These are phyloP conservation scores for Pelobates cultripes DNA, from an alignment of 2,797 vertebrate species.

Conservation along the genomic window DNA sequence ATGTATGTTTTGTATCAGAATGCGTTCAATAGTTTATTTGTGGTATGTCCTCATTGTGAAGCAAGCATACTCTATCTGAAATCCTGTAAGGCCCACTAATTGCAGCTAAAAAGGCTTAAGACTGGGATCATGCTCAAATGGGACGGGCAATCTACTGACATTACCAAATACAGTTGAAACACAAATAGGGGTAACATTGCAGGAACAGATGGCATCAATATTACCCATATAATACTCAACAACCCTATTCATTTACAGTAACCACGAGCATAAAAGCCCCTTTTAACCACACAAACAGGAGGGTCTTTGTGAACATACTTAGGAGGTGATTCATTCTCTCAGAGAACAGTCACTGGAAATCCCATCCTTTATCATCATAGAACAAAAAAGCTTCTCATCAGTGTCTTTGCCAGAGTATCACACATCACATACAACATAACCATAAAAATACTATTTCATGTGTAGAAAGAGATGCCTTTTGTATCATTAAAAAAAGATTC, in stretches of 20 bases:
- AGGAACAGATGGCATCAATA: neutral
- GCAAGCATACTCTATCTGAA: no score
- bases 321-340: neutral
- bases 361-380: neutral
- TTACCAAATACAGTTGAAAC: no score
- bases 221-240: neutral
- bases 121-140: no score
- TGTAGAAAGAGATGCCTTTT: neutral
- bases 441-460: neutral
- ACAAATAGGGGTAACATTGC: no score
- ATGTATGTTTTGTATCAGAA: neutral
- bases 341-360: neutral
- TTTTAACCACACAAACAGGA: neutral
- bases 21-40: neutral
- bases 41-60: no score
- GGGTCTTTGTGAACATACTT: neutral
- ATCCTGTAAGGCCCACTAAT: no score
- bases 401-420: neutral
- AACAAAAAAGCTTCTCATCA: neutral
- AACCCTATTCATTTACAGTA: neutral
- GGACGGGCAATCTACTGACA: no score
- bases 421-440: neutral
- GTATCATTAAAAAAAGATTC: neutral
- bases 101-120: no score
- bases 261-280: neutral